phyloP scores from a whole-genome alignment of 2,113 vertebrate species.

The Mirza zaza region DNA sequence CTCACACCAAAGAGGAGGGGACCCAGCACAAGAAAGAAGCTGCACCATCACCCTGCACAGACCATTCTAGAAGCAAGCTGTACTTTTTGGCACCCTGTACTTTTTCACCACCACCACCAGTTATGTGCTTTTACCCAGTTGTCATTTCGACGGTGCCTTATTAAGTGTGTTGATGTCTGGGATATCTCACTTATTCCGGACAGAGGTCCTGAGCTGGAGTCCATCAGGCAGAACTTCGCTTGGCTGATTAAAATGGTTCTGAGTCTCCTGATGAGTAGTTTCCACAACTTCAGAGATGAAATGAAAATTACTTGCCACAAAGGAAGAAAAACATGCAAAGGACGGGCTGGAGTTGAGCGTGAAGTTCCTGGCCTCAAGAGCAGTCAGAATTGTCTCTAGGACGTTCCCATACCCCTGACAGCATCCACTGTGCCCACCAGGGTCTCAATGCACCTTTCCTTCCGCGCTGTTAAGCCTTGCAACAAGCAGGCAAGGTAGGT shows the following conservation, averaged over 20 bases:
- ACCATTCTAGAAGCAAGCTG: not conserved
- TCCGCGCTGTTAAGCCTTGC: not conserved
- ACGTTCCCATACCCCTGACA: not conserved
- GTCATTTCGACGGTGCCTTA: not conserved
- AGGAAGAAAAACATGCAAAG: not conserved
- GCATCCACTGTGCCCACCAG: not conserved
- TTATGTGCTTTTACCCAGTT: not conserved
- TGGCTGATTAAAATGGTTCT: not conserved
- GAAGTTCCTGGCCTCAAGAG: not conserved
- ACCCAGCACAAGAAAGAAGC: not conserved
- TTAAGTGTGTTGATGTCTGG: not conserved
- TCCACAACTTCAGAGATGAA: not conserved
- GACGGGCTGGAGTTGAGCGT: not conserved
- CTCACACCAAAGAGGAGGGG: not conserved
- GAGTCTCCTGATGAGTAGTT: not conserved
- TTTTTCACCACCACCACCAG: not conserved
- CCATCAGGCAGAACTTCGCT: not conserved
- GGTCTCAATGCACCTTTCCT: not conserved
- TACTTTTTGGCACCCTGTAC: rapidly evolving
- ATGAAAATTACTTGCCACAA: not conserved
- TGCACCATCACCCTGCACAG: rapidly evolving
- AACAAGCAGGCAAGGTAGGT: not conserved
- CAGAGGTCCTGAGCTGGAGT: not conserved
- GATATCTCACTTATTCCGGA: not conserved
- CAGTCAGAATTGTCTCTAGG: not conserved